Conservation (phyloP, 2,113 vertebrate species). For the Marcusenius ussheri region DNA sequence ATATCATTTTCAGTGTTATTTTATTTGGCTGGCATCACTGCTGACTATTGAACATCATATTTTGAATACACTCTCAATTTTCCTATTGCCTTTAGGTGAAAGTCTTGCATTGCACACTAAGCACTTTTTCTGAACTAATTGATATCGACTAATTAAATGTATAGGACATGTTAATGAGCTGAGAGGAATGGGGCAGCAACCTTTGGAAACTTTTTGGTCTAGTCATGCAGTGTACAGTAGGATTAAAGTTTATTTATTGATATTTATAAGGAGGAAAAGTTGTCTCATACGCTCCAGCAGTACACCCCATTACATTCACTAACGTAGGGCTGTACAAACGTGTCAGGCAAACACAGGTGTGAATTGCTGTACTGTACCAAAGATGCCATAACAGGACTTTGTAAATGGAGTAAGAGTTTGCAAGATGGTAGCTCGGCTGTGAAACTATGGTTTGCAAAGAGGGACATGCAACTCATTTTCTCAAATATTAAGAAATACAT, state of each 20-base stretch:
- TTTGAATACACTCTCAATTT: not conserved
- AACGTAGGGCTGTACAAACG: not conserved
- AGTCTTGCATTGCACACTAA: not conserved
- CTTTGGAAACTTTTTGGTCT: not conserved
- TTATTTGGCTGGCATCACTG: not conserved
- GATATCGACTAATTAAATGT: not conserved
- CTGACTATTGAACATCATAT: not conserved
- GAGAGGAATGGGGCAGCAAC: not conserved
- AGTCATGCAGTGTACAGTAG: not conserved
- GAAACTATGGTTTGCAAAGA: not conserved
- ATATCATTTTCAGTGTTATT: not conserved
- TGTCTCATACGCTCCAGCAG: not conserved
- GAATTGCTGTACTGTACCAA: not conserved
- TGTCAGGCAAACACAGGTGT: not conserved
- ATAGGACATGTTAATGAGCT: not conserved
- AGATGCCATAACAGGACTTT: constrained; percentile 3
- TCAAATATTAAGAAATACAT: not conserved
- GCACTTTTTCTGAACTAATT: constrained; percentile 10
- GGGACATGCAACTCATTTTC: not conserved
- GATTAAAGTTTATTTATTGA: not conserved
- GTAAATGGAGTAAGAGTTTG: not conserved
- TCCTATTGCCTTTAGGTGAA: not conserved
- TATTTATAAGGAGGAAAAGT: not conserved
- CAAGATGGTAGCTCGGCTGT: not conserved
- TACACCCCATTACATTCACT: not conserved